Evolutionary conservation across 2,888 invertebrate species (phyloP), one percentile per base, ranked within the genome.

Genomic region (Sisyra nigra): DNA sequence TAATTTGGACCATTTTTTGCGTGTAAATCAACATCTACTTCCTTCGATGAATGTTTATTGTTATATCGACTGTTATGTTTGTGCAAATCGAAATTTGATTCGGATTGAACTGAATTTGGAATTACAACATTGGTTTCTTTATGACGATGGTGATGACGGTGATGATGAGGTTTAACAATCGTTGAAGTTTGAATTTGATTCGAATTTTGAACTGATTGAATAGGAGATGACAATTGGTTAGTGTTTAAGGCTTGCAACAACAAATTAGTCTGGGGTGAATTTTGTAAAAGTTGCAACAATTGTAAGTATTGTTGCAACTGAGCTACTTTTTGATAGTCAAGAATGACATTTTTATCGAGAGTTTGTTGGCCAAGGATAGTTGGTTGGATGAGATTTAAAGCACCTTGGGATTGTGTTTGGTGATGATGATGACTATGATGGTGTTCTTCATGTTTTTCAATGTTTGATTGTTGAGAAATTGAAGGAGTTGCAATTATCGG

Each of bases 311-410:
- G 37, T 17, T 43, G 43, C 15, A 43, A 13, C 17, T 43, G 43
- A 15, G 37, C 24, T 37, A 43, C 24, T 38, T 43, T 43, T 43
- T 43, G 43, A n/a, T 43, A 43, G 6, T 43, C 43, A n/a, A 31
- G 29, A 17, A 38, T n/a, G 6, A 30, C 43, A 37, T 43, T 38
- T n/a, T 37, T 18, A 30, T 42, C 36, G 10, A 42, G 7, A n/a
- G 34, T 34, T 15, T 19, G 33, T 18, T 33, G 10, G 14, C 32
- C 24, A 6, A 19, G 13, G 6, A 17, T 6, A 8, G 14, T 35
- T 35, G 15, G 33, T 32, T 33, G 15, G 18, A 32, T 41, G 17
- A 14, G 17, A 17, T 15, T 32, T 29, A 10, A 32, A 10, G 10
- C 13, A 14, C 9, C 15, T 10, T 30, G 32, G n/a, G n/a, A 37